Conservation (phyloP, 2,888 invertebrate genomes). For the Drosophila atripex region DNA sequence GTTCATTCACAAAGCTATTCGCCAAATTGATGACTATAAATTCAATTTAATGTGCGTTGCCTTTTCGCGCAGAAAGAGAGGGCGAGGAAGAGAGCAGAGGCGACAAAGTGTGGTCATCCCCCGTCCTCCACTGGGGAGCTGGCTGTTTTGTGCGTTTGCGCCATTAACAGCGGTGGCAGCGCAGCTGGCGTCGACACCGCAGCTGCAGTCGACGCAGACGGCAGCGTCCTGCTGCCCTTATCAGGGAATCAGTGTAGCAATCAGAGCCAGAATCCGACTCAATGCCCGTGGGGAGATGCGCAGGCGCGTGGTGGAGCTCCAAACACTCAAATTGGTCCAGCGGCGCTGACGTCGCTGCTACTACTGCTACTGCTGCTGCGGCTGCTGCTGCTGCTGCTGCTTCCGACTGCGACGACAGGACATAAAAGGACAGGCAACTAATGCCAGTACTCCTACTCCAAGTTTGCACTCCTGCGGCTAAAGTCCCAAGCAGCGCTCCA, state of each 20-base stretch:
- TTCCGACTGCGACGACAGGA: conserved; percentile 50
- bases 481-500: conserved; percentile 65
- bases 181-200: conserved; percentile 3
- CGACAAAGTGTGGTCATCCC: conserved; percentile 40
- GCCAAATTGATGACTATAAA: conserved; percentile 80
- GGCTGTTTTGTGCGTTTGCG: conserved; percentile 66
- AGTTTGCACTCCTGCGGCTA: conserved; percentile 71
- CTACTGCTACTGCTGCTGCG: conserved; percentile 16
- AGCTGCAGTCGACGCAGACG: background rate
- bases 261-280: conserved; percentile 12
- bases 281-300: conserved; percentile 48
- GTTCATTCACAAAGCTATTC: conserved; percentile 78
- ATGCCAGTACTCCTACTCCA: conserved; percentile 83
- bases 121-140: conserved; percentile 38
- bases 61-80: conserved; percentile 43
- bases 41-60: conserved; percentile 80
- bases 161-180: conserved; percentile 25
- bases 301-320: conserved; percentile 50
- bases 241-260: conserved; percentile 23
- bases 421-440: conserved; percentile 81
- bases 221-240: conserved; percentile 43
- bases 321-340: conserved; percentile 52
- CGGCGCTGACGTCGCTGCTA: conserved; percentile 31
- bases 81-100: background rate
- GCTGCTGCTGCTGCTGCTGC: conserved; percentile 23